Percentiles rank a stretch among this genome's conserved stretches.
phyloP scores from a whole-genome alignment of 2,888 invertebrate species.

The Eupithecia vulgata region DNA sequence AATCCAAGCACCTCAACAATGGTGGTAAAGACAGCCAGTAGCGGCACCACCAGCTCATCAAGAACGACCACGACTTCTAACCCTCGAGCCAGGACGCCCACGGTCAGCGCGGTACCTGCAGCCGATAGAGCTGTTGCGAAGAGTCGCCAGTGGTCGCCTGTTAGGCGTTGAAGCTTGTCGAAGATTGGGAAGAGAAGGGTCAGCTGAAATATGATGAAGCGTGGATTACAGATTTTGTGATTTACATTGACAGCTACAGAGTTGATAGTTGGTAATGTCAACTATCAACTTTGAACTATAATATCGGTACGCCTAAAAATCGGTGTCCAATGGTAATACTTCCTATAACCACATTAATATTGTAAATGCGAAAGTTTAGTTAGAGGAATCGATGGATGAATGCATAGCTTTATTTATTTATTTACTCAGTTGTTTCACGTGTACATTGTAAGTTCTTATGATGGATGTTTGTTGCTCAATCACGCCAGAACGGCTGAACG shows the following conservation, averaged over 20 bases:
- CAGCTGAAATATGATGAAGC: constrained; percentile 60
- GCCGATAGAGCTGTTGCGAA: constrained; percentile 73
- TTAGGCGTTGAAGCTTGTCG: constrained; percentile 70
- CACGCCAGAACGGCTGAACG: no score
- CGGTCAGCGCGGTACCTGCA: constrained; percentile 71
- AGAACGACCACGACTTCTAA: constrained; percentile 65
- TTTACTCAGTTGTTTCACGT: no score
- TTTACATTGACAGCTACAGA: not conserved
- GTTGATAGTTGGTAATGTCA: no score
- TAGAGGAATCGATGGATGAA: no score
- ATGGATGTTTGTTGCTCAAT: no score
- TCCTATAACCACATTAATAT: no score
- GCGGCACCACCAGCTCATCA: constrained; percentile 71
- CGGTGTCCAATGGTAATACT: no score
- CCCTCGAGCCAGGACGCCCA: constrained; percentile 69
- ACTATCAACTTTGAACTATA: no score
- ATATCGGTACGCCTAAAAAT: no score
- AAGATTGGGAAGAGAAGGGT: constrained; percentile 74
- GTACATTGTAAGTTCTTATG: no score
- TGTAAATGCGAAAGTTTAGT: no score
- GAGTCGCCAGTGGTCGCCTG: constrained; percentile 74
- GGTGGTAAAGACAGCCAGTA: constrained; percentile 68
- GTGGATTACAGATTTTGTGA: not conserved
- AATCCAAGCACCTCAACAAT: constrained; percentile 74
- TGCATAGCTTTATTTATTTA: no score